phyloP scores from a whole-genome alignment of 1,140 invertebrate genomes.

The Leptopilina boulardi region DNA sequence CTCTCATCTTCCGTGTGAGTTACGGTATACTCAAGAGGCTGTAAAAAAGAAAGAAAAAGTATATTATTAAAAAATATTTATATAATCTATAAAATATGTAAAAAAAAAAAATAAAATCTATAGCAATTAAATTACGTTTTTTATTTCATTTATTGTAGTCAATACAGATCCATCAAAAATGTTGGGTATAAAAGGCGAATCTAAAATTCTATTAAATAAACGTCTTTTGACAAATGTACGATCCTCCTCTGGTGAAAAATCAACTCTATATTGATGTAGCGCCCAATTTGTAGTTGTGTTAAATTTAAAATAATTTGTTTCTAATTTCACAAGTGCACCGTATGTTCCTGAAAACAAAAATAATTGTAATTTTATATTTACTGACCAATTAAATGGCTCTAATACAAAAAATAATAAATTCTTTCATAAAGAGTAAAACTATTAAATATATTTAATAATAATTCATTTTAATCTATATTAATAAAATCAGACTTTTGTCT shows the following conservation, averaged over 20 bases:
- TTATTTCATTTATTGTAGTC: constrained; percentile 60
- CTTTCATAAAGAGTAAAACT: too few species aligned
- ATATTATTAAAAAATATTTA: background rate
- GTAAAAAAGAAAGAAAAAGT: constrained; percentile 34
- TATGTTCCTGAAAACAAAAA: constrained; percentile 71
- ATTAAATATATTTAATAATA: too few species aligned
- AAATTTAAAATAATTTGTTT: constrained; percentile 86
- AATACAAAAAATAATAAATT: too few species aligned
- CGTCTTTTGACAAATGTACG: constrained; percentile 78
- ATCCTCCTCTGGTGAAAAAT: constrained; percentile 85
- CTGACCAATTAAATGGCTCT: too few species aligned
- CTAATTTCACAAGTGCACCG: constrained; percentile 77
- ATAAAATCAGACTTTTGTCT: too few species aligned
- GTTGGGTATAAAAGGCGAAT: constrained; percentile 75
- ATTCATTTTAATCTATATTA: too few species aligned
- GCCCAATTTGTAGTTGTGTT: constrained; percentile 82
- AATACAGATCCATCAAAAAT: constrained; percentile 76
- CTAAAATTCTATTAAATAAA: constrained; percentile 78
- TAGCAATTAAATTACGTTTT: constrained; percentile 58
- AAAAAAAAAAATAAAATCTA: background rate
- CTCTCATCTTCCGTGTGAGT: constrained; percentile 64
- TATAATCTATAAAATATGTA: background rate
- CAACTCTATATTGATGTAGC: constrained; percentile 89
- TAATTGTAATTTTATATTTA: background rate
- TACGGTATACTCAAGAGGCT: constrained; percentile 61